Evolutionary conservation across 1,140 invertebrate species (phyloP), one percentile per base, ranked within the genome.

Genomic region (Micrasema minimum): DNA sequence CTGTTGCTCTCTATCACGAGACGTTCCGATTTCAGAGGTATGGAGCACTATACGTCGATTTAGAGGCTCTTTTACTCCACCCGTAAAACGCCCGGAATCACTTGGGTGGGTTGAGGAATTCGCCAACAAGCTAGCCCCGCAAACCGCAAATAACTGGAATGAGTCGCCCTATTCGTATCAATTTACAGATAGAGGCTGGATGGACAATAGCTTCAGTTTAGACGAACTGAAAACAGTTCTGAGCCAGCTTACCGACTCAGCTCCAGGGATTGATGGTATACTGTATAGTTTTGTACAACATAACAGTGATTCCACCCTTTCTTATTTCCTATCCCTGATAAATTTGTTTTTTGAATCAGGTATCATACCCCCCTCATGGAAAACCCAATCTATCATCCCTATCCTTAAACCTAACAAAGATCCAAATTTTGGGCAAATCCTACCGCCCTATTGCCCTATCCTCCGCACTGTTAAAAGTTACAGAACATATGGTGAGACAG

Each of bases 111-210:
- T 46, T n/a, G 4, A 46, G 43, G 43, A 46, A 14, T 46, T 46
- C 18, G 43, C 6, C 2, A 18, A 16, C 18, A 46, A 14, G 18
- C 43, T 46, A 7, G 43, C 43, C 18, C n/a, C 43, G 1, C 43
- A 46, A 14, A 46, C 43, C 18, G 43, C 43, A 18, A 46, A 18
- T 26, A 53, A 53, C 23, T 53, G 20, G 20, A 53, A 53, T 53
- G 50, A 53, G 22, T 22, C 22, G 4, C 1, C 7, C 20, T 26
- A 26, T n/a, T 22, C 6, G 22, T 53, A 53, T n/a, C 12, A 1
- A 10, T 53, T 53, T 23, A 53, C 2, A 12, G n/a, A 22, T 6
- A 22, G 3, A 12, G n/a, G 50, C 50, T 53, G 50, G 22, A 26
- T 53, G 23, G 22, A 53, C 12, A 9, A 18, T 1, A 18, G 22